Conservation (phyloP, 2,113 vertebrate species). For the Crypturellus undulatus region DNA sequence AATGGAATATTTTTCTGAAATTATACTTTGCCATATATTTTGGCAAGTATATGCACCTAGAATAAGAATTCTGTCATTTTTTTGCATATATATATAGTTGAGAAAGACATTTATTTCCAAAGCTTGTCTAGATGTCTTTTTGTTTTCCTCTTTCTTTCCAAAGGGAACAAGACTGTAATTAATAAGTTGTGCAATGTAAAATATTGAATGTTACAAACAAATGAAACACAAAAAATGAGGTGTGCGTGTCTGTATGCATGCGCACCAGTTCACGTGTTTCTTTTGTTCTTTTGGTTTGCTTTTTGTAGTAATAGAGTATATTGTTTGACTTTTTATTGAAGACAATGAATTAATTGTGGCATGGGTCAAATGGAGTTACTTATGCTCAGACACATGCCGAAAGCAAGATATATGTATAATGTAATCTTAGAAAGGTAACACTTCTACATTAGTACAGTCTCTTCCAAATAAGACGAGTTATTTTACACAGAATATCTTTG, state of each 20-base stretch:
- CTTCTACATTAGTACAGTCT: neutral
- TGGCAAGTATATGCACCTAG: neutral
- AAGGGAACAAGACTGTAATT: neutral
- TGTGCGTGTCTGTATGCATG: neutral
- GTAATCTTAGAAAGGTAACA: neutral
- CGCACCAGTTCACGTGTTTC: neutral
- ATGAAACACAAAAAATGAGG: neutral
- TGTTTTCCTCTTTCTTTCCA: neutral
- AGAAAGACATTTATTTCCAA: conserved; percentile 17
- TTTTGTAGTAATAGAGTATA: neutral
- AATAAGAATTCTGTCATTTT: neutral
- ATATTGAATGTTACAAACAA: neutral
- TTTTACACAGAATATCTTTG: conserved; percentile 20
- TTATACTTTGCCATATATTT: neutral
- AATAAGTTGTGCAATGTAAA: conserved; percentile 6
- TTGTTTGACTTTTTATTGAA: neutral
- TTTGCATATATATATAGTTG: neutral
- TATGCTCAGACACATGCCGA: neutral
- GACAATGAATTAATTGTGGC: neutral
- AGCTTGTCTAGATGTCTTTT: neutral
- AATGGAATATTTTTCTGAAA: neutral
- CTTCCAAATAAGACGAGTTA: neutral
- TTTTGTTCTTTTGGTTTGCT: neutral
- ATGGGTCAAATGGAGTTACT: neutral
- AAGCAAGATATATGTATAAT: neutral